A percentile compares a stretch with the other conserved stretches of the same genome.
These are phyloP conservation scores for Tetragnatha versicolor DNA, from an alignment of 1,140 invertebrate genomes.

Conservation along the genomic window DNA sequence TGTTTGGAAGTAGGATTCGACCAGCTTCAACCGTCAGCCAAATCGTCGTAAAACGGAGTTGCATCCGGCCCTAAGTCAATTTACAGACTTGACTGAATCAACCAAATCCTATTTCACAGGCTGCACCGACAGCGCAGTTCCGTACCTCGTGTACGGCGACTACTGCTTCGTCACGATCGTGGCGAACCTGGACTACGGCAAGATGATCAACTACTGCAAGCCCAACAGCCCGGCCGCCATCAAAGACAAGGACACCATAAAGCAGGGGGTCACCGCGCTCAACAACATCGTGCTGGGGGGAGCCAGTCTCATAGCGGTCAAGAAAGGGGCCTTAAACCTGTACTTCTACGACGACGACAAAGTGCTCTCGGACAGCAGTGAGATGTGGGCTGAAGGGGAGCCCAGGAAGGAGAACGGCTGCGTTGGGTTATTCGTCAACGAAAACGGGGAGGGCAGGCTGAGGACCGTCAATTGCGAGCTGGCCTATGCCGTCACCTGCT, in stretches of 20 bases:
- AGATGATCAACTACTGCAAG: neutral
- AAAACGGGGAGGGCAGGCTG: neutral
- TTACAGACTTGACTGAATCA: neutral
- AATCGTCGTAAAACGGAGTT: neutral
- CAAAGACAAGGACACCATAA: slow-evolving; percentile 6
- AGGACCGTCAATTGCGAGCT: neutral
- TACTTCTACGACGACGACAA: neutral
- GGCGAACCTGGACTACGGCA: slow-evolving; percentile 9
- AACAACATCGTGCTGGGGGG: slow-evolving; percentile 4
- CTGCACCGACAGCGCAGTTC: neutral
- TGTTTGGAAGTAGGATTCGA: neutral
- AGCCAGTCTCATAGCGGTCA: neutral
- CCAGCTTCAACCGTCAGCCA: neutral
- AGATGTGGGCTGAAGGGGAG: slow-evolving; percentile 30
- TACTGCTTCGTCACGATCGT: neutral
- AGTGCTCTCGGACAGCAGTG: neutral
- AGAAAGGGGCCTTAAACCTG: neutral
- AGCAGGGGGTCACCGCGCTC: neutral
- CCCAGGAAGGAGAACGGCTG: neutral
- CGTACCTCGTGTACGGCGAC: neutral
- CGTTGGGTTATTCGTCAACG: neutral
- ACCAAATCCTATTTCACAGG: neutral
- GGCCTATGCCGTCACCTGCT: no score
- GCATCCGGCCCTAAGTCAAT: neutral
- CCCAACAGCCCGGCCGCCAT: neutral